These are phyloP conservation scores for Macaria liturata DNA, from an alignment of 2,888 invertebrate genomes.

Conservation along the genomic window DNA sequence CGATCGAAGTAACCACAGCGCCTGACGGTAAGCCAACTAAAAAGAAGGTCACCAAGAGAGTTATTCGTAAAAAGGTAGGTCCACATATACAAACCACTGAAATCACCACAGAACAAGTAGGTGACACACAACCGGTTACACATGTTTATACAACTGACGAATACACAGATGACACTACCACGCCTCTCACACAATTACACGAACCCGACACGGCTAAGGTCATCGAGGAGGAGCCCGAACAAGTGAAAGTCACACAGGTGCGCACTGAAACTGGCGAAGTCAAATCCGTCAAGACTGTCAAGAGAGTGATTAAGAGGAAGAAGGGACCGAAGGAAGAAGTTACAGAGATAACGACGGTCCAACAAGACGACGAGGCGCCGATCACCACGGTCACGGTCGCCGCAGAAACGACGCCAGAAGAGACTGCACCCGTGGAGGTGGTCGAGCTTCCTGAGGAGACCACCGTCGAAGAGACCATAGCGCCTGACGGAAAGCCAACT, in stretches of 20 bases:
- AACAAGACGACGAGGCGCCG: slow-evolving; percentile 43
- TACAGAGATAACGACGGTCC: slow-evolving; percentile 39
- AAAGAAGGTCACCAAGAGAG: slow-evolving; percentile 53
- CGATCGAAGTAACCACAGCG: slow-evolving; percentile 41
- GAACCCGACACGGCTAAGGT: slow-evolving; percentile 42
- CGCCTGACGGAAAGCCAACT: slow-evolving; percentile 39
- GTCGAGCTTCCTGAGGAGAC: slow-evolving; percentile 20
- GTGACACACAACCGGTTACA: slow-evolving; percentile 33
- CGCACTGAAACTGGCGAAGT: slow-evolving; percentile 55
- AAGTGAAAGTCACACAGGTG: slow-evolving; percentile 57
- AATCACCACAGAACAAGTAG: slow-evolving; percentile 49
- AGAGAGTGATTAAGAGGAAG: slow-evolving; percentile 44
- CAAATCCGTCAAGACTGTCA: slow-evolving; percentile 47
- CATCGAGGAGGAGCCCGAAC: slow-evolving; percentile 46
- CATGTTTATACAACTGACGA: slow-evolving; percentile 31
- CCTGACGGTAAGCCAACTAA: slow-evolving; percentile 50
- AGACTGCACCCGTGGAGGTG: slow-evolving; percentile 8
- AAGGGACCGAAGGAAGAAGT: slow-evolving; percentile 38
- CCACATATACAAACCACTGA: slow-evolving; percentile 44
- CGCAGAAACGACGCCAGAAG: slow-evolving; percentile 34
- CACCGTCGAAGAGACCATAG: slow-evolving; percentile 6
- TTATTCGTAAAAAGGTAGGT: slow-evolving; percentile 62
- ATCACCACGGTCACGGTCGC: slow-evolving; percentile 35
- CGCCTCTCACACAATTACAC: slow-evolving; percentile 29
- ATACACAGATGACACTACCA: slow-evolving; percentile 31